Percentiles rank a stretch among this genome's conserved stretches.
Conservation (phyloP, 2,888 invertebrate genomes). For the Ophion ellenae region DNA sequence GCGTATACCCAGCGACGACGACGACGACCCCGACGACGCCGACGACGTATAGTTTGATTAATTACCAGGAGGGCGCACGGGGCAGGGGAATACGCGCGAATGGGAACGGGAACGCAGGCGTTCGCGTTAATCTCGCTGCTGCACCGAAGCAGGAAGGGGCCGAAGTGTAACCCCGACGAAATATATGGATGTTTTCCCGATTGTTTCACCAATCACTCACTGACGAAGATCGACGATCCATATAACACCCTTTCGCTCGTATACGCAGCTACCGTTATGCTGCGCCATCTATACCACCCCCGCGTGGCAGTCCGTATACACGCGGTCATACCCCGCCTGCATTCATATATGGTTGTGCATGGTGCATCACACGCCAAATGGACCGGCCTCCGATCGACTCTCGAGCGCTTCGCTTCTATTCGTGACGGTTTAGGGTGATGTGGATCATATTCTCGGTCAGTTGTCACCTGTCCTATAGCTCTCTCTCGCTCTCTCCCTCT, state of each 20-base stretch:
- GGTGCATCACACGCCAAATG: neutral
- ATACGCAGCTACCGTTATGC: constrained; percentile 33
- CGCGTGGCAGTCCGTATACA: neutral
- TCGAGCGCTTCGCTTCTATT: too few relatives aligned
- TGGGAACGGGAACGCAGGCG: constrained; percentile 51
- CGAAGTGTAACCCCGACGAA: constrained; percentile 58
- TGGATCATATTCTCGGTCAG: too few relatives aligned
- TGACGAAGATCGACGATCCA: constrained; percentile 62
- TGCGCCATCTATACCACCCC: constrained; percentile 26
- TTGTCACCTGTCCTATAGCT: too few relatives aligned
- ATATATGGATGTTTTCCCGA: constrained; percentile 64
- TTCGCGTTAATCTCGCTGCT: constrained; percentile 58
- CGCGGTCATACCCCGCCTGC: neutral
- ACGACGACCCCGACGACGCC: neutral
- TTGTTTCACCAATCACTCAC: constrained; percentile 63
- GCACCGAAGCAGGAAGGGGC: constrained; percentile 14
- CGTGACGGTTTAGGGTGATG: neutral
- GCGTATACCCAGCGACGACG: too few relatives aligned
- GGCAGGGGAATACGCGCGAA: constrained; percentile 38
- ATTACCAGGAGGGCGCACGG: constrained; percentile 46
- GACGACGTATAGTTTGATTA: constrained; percentile 63
- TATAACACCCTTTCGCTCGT: constrained; percentile 48
- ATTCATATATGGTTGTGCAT: neutral
- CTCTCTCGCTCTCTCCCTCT: too few relatives aligned
- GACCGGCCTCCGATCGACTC: neutral